Evolutionary conservation across 2,888 invertebrate genomes (phyloP).

Genomic region (Liopterus haemorrhoidalis): DNA sequence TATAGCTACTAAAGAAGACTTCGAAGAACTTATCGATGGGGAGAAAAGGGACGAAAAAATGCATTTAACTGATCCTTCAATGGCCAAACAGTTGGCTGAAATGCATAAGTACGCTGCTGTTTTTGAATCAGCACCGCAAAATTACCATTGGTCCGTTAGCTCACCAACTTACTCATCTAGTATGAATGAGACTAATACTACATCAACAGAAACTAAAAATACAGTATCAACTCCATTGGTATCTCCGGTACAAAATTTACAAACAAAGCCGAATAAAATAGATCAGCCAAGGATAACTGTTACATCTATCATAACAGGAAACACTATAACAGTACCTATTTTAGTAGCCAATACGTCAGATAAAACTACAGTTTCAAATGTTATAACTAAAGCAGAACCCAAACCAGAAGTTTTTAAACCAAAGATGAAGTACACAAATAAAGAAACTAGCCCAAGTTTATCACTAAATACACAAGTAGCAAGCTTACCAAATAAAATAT

Average conservation of each 20-base stretch:
- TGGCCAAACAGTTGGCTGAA: slow-evolving; percentile 41
- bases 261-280: no score
- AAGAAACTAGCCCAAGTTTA: slow-evolving; percentile 42
- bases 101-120: slow-evolving; percentile 42
- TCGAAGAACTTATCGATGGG: slow-evolving; percentile 60
- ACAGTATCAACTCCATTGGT: slow-evolving; percentile 15
- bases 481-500: slow-evolving; percentile 60
- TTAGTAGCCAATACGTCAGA: background rate
- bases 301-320: slow-evolving; percentile 1
- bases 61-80: slow-evolving; percentile 38
- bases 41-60: slow-evolving; percentile 52
- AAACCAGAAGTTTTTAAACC: slow-evolving; percentile 51
- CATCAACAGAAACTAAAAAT: slow-evolving; percentile 6
- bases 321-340: slow-evolving; percentile 1
- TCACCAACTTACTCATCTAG: slow-evolving; percentile 18
- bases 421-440: slow-evolving; percentile 49
- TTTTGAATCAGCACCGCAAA: slow-evolving; percentile 31
- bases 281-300: slow-evolving; percentile 7
- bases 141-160: slow-evolving; percentile 17
- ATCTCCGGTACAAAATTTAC: slow-evolving; percentile 8
- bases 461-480: slow-evolving; percentile 52
- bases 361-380: background rate
- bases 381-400: slow-evolving; percentile 34
- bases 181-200: slow-evolving; percentile 9
- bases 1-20: slow-evolving; percentile 60